These are phyloP conservation scores for Smutsia temminckii DNA, from an alignment of 2,797 vertebrate species.

Conservation along the genomic window DNA sequence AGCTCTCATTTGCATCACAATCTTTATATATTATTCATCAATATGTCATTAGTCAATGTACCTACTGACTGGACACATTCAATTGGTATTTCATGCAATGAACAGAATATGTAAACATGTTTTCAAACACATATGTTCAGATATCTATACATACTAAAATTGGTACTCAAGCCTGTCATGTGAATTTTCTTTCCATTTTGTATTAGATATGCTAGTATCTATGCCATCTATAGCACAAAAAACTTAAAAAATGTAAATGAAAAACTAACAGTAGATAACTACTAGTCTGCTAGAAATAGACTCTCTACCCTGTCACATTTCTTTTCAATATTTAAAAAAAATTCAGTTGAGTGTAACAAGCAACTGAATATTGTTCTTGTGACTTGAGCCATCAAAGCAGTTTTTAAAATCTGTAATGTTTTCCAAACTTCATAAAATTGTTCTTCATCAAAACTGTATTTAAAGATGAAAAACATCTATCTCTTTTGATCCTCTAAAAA, in stretches of 20 bases:
- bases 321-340: conserved; percentile 36
- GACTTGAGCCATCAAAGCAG: conserved; percentile 62
- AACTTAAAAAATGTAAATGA: conserved; percentile 76
- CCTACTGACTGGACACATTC: conserved; percentile 69
- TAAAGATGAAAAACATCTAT: conserved; percentile 45
- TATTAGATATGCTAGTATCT: conserved; percentile 78
- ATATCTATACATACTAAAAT: conserved; percentile 73
- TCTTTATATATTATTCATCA: conserved; percentile 63
- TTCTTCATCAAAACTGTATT: conserved; percentile 8
- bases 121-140: conserved; percentile 77
- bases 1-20: conserved; percentile 53
- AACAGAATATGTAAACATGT: conserved; percentile 76
- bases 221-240: conserved; percentile 73
- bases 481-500: conserved; percentile 39
- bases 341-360: conserved; percentile 51
- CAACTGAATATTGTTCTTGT: conserved; percentile 42
- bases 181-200: conserved; percentile 77
- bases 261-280: conserved; percentile 69
- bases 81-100: conserved; percentile 66
- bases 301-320: conserved; percentile 45
- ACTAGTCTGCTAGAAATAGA: background rate
- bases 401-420: conserved; percentile 22
- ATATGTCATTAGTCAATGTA: conserved; percentile 74
- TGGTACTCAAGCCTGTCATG: conserved; percentile 76
- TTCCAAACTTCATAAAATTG: conserved; percentile 29